Evolutionary conservation across 2,113 vertebrate species (phyloP).

Genomic region (Circaetus cinerascens): DNA sequence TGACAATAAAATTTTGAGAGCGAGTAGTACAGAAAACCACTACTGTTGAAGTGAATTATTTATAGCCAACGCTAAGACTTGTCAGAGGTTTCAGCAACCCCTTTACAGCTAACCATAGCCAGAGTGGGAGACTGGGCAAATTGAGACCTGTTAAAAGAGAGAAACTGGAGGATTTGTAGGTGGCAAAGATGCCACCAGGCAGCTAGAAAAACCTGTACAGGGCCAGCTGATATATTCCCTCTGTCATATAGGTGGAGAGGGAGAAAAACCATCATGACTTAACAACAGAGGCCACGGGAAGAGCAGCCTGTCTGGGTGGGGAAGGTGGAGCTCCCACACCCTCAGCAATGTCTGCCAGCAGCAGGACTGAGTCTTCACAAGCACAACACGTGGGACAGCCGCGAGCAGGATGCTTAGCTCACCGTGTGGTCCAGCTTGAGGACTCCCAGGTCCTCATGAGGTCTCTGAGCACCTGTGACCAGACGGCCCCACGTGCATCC

Average conservation of each 20-base stretch:
- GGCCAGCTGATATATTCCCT: not conserved
- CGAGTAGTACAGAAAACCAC: not conserved
- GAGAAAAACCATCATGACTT: not conserved
- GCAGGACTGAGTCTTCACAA: not conserved
- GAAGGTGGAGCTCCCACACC: not conserved
- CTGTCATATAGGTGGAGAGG: not conserved
- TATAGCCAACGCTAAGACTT: not conserved
- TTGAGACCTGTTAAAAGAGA: not conserved
- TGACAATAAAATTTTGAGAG: not conserved
- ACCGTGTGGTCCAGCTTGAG: not conserved
- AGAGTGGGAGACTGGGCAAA: not conserved
- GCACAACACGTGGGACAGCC: not conserved
- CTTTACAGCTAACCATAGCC: not conserved
- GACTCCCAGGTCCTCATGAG: not conserved
- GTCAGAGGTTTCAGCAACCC: not conserved
- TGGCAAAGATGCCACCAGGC: not conserved
- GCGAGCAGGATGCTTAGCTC: not conserved
- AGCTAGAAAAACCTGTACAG: not conserved
- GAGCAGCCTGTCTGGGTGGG: not conserved
- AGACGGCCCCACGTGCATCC: fast-evolving
- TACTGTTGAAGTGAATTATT: not conserved
- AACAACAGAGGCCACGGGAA: not conserved
- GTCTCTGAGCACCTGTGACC: not conserved
- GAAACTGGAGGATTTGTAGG: not conserved
- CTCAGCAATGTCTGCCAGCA: not conserved